Base-by-base conservation (phyloP, 1,140 invertebrate species). In the Musca vetustissima region DNA sequence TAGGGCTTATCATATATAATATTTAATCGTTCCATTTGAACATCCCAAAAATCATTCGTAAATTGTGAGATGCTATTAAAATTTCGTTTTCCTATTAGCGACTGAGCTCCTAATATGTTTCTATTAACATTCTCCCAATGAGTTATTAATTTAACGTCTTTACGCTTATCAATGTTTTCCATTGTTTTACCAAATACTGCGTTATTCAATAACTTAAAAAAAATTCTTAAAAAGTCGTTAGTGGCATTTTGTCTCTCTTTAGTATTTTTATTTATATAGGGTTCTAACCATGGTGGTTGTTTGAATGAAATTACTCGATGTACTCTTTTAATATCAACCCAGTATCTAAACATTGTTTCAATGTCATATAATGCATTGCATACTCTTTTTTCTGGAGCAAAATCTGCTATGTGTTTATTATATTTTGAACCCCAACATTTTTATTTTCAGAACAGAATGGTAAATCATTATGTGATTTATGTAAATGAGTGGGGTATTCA, bases 171-270 rank as follows among this genome's bases (percentile, higher is more conserved):
- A 19, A 84, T 73, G 76, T 86, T 85, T 76, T 86, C 84, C 76
- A 85, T 85, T 1, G 81, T 83, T 79, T 85, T 85, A 3, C 83
- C 85, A 75, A 83, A 86, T 14, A 85, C 73, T 4, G 79, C 73
- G 75, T 86, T 86, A 72, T 84, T 84, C 71, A 85, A 79, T 65
- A 86, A 69, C 75, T 86, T 86, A 69, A 75, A 86, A 73, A n/a
- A 86, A 74, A 85, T 80, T 75, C 84, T 84, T 76, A 86, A 84
- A 80, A 86, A 86, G 13, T 81, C 73, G 71, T 80, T 83, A 64
- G 64, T 81, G 14, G 84, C 79, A 28, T 72, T 43, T 65, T 72
- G 75, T 75, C 84, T 71, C 22, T 77, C 43, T 4, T 76, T 19
- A 36, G 81, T 86, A 77, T 85, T 86, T 24, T 79, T 69, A 36